Conservation (phyloP, 2,888 invertebrate genomes). For the Lasius platythorax region DNA sequence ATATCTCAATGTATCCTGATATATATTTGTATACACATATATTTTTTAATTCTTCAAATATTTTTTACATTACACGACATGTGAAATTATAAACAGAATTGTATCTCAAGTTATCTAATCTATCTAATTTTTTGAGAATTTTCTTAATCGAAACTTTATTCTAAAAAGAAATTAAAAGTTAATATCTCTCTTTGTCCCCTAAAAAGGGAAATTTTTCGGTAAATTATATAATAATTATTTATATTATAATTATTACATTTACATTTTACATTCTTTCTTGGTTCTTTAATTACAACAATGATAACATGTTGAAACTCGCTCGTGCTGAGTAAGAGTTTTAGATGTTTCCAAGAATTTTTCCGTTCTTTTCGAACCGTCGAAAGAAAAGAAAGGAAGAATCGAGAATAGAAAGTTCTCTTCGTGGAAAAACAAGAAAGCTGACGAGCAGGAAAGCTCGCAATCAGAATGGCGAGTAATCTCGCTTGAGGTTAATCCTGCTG, state of each 20-base stretch:
- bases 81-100: neutral
- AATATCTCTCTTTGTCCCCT: neutral
- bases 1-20: neutral
- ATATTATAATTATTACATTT: neutral
- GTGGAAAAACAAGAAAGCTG: slow-evolving; percentile 54
- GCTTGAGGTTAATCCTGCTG: slow-evolving; percentile 38
- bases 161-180: neutral
- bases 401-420: slow-evolving; percentile 28
- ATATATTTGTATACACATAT: neutral
- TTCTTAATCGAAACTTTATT: neutral
- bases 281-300: neutral
- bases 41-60: neutral
- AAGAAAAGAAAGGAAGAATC: slow-evolving; percentile 12
- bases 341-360: neutral
- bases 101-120: neutral
- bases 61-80: neutral
- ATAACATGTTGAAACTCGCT: neutral
- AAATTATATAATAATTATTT: neutral
- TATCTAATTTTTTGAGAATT: neutral
- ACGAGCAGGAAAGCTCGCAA: slow-evolving; percentile 56
- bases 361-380: neutral
- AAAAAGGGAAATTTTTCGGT: neutral
- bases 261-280: neutral
- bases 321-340: neutral
- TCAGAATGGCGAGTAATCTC: slow-evolving; percentile 52